Conservation (phyloP, 2,797 vertebrate genomes). For the Tolypeutes matacus region DNA sequence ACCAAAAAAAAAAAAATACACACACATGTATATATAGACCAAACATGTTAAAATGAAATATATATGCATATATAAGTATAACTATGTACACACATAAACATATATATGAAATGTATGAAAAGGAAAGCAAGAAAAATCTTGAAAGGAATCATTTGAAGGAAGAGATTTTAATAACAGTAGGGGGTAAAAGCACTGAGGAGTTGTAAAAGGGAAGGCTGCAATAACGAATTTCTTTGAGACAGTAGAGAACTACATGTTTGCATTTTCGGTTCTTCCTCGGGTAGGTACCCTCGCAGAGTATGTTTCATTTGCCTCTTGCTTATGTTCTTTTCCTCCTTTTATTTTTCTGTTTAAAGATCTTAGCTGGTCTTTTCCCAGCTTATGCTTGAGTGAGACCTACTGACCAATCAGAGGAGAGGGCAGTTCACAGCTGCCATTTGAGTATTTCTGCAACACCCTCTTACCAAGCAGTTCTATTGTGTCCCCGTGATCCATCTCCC, state of each 20-base stretch:
- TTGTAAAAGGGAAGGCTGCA: neutral
- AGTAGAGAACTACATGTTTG: neutral
- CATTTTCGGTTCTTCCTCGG: neutral
- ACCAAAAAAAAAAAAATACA: neutral
- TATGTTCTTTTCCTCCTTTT: neutral
- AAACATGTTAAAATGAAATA: neutral
- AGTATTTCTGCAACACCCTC: neutral
- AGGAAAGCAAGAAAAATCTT: constrained; percentile 51
- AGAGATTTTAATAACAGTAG: constrained; percentile 6
- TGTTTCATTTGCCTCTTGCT: constrained; percentile 38
- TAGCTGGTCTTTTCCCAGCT: neutral
- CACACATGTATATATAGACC: neutral
- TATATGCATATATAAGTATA: neutral
- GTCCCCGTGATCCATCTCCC: neutral
- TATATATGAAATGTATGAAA: neutral
- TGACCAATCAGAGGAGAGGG: neutral
- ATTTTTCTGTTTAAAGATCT: constrained; percentile 28
- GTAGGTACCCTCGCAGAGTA: neutral
- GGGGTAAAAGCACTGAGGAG: neutral
- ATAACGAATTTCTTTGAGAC: neutral
- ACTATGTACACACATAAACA: neutral
- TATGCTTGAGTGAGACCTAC: neutral
- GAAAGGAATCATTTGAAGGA: constrained; percentile 39
- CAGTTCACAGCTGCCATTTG: neutral
- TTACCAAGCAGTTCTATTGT: neutral